Evolutionary conservation across 2,113 vertebrate species (phyloP), one percentile per base, ranked within the genome.

Genomic region (Syngnathus typhle): DNA sequence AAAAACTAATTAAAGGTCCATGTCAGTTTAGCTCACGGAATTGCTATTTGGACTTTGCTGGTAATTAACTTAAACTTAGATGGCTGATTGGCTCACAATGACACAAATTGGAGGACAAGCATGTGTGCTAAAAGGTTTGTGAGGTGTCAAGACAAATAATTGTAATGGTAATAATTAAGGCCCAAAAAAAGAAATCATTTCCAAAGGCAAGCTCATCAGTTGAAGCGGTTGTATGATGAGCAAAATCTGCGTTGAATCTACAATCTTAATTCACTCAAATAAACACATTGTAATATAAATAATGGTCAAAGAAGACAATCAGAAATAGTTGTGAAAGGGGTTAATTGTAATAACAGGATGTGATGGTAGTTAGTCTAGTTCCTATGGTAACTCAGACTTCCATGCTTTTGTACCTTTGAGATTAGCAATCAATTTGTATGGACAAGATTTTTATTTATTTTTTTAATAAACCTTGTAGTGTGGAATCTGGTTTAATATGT

Each of bases 331-430:
- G 86, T 68, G 68, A 84, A 83, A 77, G 76, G 84, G 88, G 88
- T 89, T 91, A 90, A 89, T 89, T 90, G 80, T 86, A 80, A 89
- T 88, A 81, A 85, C 80, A 87, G 85, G 76, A 79, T 62, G 73
- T 63, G 68, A 67, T 70, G 70, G 66, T 83, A 51, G 78, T 75
- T 76, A 81, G 82, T 68, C 52, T 73, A 72, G 89, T 90, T 89
- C 71, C 89, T 78, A 89, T 89, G 83, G 87, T 80, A 83, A 89
- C 85, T 65, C 65, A 64, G 68, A 79, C 74, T 84, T 73, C 82
- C 72, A 76, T 54, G 32, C 64, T 72, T 69, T 73, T 78, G 55
- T 56, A 73, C 70, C 58, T 72, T 38, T 37, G 15, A 47, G 44
- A 47, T 47, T 47, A 47, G 43, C 36, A 69, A 71, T 70, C 54